Base-by-base conservation (phyloP, 2,797 vertebrate genomes). In the Amphiprion clarkii region DNA sequence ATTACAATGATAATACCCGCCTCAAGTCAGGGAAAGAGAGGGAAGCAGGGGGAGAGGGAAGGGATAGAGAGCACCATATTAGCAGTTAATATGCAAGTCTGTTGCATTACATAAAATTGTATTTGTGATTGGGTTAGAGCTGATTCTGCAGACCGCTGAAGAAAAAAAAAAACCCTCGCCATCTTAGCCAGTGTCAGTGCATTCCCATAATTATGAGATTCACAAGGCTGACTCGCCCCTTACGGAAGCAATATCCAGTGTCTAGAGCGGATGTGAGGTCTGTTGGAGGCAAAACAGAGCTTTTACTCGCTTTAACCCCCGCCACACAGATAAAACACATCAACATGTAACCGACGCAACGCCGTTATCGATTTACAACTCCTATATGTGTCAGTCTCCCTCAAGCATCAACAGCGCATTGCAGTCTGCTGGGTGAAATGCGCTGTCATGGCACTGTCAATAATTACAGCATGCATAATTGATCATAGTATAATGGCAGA, bases 401-500 rank as follows among this genome's bases (percentile, higher is more conserved):
- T 56, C 27, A 4, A 85, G 89, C 80, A 64, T 89, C 86, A 88
- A 89, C 88, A 84, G 88, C 8, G 89, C 92, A 92, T 76, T 92
- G 90, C 93, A 90, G 88, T 79, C 83, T 66, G 79, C 51, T n/a
- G 85, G 82, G 84, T 91, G 82, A 87, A 84, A 74, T 75, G 77
- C 19, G 67, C 86, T 87, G 90, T 88, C 88, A 91, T 75, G 71
- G 82, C 71, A 52, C 79, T 84, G 87, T 89, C 91, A 91, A 90
- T 92, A 92, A 94, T 92, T 88, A 88, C 88, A 78, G 79, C 89
- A 89, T 94, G 88, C 89, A 93, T 93, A 92, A 92, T 92, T 89
- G 88, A 93, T 92, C 62, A 60, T 44, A 67, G 81, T 59, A 79
- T 87, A 88, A 88, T 84, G 82, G 65, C 23, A 7, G 54, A 23